These are phyloP conservation scores for Sitobion miscanthi DNA, from an alignment of 1,140 invertebrate genomes.

Conservation along the genomic window DNA sequence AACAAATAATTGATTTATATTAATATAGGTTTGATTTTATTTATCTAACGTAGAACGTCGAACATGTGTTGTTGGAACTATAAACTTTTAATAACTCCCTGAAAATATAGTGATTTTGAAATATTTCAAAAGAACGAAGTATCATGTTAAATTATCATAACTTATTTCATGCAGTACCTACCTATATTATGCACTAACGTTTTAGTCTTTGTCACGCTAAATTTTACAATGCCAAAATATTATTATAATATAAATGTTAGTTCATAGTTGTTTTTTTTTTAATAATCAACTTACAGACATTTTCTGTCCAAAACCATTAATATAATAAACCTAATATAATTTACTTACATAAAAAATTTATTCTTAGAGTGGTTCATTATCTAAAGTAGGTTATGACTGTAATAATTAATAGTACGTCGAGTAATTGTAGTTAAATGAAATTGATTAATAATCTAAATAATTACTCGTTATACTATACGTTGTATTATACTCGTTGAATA, in stretches of 20 bases:
- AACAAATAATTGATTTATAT: slow-evolving; percentile 33
- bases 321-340: neutral
- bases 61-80: neutral
- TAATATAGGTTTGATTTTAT: neutral
- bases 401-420: slow-evolving; percentile 10
- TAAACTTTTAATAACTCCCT: neutral
- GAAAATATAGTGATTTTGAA: neutral
- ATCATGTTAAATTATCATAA: neutral
- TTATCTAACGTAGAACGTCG: neutral
- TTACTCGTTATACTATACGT: neutral
- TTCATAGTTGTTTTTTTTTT: neutral
- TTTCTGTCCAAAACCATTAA: neutral
- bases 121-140: neutral
- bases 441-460: slow-evolving; percentile 34
- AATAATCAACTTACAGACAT: neutral
- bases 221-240: neutral
- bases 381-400: slow-evolving; percentile 20
- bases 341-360: neutral
- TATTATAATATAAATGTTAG: neutral
- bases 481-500: neutral
- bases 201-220: neutral
- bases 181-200: neutral
- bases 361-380: neutral
- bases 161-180: neutral
- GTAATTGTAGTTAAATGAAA: slow-evolving; percentile 21